phyloP scores from a whole-genome alignment of 2,797 vertebrate genomes.

The Eospalax fontanierii region DNA sequence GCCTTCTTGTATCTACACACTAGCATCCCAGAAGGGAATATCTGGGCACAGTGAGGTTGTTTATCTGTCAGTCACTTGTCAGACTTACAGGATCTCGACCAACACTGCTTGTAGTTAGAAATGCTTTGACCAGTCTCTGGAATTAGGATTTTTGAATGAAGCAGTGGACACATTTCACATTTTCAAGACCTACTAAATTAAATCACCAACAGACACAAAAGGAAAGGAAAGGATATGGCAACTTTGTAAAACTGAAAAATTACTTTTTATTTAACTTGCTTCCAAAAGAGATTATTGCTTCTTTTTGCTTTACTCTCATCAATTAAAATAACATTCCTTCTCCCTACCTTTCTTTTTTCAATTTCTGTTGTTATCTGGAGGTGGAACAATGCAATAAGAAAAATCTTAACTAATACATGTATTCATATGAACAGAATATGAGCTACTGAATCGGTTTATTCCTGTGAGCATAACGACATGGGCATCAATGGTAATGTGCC shows the following conservation, averaged over 20 bases:
- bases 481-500: background rate
- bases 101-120: slow-evolving; percentile 84
- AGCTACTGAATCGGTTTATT: background rate
- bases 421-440: background rate
- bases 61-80: slow-evolving; percentile 90
- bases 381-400: slow-evolving; percentile 34
- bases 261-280: slow-evolving; percentile 39
- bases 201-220: slow-evolving; percentile 79
- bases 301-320: slow-evolving; percentile 37
- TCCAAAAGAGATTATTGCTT: slow-evolving; percentile 25
- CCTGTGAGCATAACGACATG: background rate
- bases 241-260: slow-evolving; percentile 74
- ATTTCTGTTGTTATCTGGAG: slow-evolving; percentile 12
- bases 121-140: slow-evolving; percentile 80
- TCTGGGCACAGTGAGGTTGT: slow-evolving; percentile 87
- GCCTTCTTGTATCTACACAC: slow-evolving; percentile 80
- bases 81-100: slow-evolving; percentile 86
- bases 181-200: slow-evolving; percentile 84
- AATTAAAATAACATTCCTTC: background rate
- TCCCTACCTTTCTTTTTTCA: background rate
- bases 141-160: slow-evolving; percentile 88
- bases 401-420: background rate
- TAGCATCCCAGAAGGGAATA: slow-evolving; percentile 81
- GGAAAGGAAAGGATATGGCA: slow-evolving; percentile 84
- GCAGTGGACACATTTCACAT: slow-evolving; percentile 81